Evolutionary conservation across 2,113 vertebrate genomes (phyloP).

Genomic region (Cephalopterus ornatus): DNA sequence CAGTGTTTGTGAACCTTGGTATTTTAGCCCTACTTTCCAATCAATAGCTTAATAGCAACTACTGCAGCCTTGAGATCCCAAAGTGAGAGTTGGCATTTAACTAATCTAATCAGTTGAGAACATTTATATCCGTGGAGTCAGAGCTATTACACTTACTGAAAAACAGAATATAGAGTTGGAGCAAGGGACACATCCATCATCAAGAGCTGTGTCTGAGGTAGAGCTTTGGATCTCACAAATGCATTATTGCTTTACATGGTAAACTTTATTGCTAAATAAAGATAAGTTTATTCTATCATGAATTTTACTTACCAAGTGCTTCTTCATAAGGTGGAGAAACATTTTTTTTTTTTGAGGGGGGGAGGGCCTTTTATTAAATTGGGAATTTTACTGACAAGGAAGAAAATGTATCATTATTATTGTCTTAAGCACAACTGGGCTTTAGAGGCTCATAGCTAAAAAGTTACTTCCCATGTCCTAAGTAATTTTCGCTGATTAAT

Average conservation of each 20-base stretch:
- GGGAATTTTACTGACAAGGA: neutral
- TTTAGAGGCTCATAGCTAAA: neutral
- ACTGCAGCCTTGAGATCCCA: slow-evolving; percentile 1
- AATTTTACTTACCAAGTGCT: neutral
- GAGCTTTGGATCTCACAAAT: neutral
- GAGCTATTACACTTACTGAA: slow-evolving; percentile 13
- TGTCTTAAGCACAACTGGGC: neutral
- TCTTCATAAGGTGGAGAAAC: neutral
- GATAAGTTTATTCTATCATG: neutral
- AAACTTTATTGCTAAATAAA: slow-evolving; percentile 18
- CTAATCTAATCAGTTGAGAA: slow-evolving; percentile 35
- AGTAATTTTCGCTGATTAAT: neutral
- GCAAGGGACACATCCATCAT: neutral
- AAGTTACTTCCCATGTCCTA: neutral
- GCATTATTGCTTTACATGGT: neutral
- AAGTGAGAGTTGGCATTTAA: slow-evolving; percentile 47
- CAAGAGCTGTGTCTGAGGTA: neutral
- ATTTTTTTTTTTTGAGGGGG: accelerated
- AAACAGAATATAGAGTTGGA: neutral
- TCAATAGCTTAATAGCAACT: slow-evolving; percentile 35
- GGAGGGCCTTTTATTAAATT: neutral
- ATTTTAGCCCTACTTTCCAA: slow-evolving; percentile 42
- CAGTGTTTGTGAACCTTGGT: neutral
- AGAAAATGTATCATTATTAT: neutral
- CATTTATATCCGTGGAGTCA: neutral